A percentile compares a stretch with the other conserved stretches of the same genome.
phyloP scores from a whole-genome alignment of 2,888 invertebrate genomes.

The Agriopis marginaria region DNA sequence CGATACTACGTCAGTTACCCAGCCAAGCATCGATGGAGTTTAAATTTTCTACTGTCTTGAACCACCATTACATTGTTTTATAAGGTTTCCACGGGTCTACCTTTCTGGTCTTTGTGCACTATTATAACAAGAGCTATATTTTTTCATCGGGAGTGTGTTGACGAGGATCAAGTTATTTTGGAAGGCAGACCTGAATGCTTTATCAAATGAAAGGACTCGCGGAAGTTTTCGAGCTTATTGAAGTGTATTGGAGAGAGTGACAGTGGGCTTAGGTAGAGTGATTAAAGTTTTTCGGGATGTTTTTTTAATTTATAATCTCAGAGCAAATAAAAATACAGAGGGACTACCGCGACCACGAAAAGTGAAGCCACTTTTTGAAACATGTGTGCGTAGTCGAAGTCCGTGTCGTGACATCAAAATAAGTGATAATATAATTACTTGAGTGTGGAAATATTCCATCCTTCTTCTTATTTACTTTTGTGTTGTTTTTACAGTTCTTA shows the following conservation, averaged over 20 bases:
- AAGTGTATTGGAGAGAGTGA: constrained; percentile 50
- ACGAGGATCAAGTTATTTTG: constrained; percentile 38
- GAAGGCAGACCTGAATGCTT: constrained; percentile 54
- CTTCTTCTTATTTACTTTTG: too few relatives aligned
- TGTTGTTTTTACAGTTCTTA: too few relatives aligned
- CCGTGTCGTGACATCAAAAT: too few relatives aligned
- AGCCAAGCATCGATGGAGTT: constrained; percentile 32
- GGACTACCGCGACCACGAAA: too few relatives aligned
- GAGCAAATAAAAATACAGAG: too few relatives aligned
- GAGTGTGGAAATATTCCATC: too few relatives aligned
- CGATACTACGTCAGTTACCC: constrained; percentile 38
- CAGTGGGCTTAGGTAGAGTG: constrained; percentile 2
- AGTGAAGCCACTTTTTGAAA: too few relatives aligned
- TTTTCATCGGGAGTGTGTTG: background rate
- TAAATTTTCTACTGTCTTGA: constrained; percentile 24
- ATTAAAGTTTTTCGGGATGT: too few relatives aligned
- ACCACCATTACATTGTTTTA: background rate
- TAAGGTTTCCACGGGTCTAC: background rate
- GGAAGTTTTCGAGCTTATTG: constrained; percentile 55
- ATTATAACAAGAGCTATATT: constrained; percentile 12
- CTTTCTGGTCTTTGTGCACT: background rate
- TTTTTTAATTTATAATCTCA: too few relatives aligned
- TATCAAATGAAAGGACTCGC: constrained; percentile 55
- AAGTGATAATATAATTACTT: too few relatives aligned
- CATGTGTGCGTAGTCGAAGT: too few relatives aligned